Evolutionary conservation across 2,797 vertebrate genomes (phyloP), one percentile per base, ranked within the genome.

Genomic region (Netta rufina): DNA sequence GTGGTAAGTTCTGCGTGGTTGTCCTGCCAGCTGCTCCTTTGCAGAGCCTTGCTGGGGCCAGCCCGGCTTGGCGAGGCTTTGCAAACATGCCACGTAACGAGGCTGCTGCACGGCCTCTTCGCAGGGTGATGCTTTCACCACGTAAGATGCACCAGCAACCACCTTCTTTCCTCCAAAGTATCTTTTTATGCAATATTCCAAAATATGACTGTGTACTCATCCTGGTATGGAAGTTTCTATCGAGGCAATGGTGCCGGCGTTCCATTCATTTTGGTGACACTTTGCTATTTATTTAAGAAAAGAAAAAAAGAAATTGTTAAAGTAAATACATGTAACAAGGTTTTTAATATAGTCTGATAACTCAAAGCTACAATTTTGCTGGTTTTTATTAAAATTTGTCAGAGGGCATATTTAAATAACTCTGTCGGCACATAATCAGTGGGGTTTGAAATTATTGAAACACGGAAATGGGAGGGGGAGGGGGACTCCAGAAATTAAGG

Each of bases 241-340:
- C 12, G 19, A 87, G 0, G 0, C 93, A 53, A 58, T 70, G 91
- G 80, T 95, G 91, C 93, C 47, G 24, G 53, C 2, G 0, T 93
- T 90, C 73, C 56, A 14, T 93, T 94, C 51, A 33, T 84, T 93
- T 94, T 58, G 73, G 82, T 92, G 89, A 94, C 77, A 64, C 33
- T 94, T 94, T 61, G 62, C 78, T 95, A 76, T 95, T 96, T 96
- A 95, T 95, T 97, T 80, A 83, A 92, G 74, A 86, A 89, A 90
- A 89, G 38, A n/a, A 75, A 41, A 41, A 47, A 70, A 54, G 41
- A 58, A 82, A 71, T 65, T 86, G 93, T 92, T 79, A 58, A 62
- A 78, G 66, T 78, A 57, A 89, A 92, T 69, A 88, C 60, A 22
- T 94, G 74, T 88, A 60, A 94, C 38, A 43, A 89, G 45, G 30